Percentiles rank a stretch among this genome's conserved stretches.
These are phyloP conservation scores for Apomyelois bistriatella DNA, from an alignment of 2,888 invertebrate genomes.

Conservation along the genomic window DNA sequence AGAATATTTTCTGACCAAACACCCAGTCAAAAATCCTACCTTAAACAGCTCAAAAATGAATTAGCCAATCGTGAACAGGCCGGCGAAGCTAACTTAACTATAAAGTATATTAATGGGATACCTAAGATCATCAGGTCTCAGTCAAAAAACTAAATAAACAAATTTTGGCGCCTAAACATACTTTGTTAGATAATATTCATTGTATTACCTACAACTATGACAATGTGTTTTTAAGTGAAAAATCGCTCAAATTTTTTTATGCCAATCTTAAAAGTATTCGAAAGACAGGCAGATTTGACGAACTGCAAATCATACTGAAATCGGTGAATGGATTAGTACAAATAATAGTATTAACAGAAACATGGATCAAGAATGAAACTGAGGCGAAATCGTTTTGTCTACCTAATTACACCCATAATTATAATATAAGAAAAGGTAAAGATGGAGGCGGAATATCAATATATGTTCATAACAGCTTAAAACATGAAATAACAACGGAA, in stretches of 20 bases:
- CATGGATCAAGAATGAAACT: conserved; percentile 21
- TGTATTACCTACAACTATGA: not conserved
- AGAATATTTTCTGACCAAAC: not conserved
- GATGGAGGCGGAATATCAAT: too few species aligned
- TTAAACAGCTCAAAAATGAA: not conserved
- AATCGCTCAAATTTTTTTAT: conserved; percentile 21
- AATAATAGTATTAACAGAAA: conserved; percentile 24
- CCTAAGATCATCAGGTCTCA: conserved; percentile 4
- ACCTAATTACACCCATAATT: too few species aligned
- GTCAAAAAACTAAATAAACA: conserved; percentile 15
- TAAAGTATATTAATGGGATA: conserved; percentile 14
- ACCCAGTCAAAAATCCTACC: not conserved
- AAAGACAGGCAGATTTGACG: conserved; percentile 23
- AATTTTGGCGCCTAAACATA: too few species aligned
- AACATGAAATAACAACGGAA: not conserved
- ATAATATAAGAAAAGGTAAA: too few species aligned
- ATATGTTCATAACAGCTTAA: too few species aligned
- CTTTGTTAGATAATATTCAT: not conserved
- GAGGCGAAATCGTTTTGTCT: conserved; percentile 14
- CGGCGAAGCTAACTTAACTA: conserved; percentile 1
- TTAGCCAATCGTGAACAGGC: not conserved
- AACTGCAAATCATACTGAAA: conserved; percentile 21
- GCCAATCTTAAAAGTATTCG: conserved; percentile 24
- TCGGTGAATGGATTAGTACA: conserved; percentile 15
- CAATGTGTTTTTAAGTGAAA: too few species aligned